Evolutionary conservation across 2,113 vertebrate species (phyloP), one percentile per base, ranked within the genome.

Genomic region (Hyperopisus bebe): DNA sequence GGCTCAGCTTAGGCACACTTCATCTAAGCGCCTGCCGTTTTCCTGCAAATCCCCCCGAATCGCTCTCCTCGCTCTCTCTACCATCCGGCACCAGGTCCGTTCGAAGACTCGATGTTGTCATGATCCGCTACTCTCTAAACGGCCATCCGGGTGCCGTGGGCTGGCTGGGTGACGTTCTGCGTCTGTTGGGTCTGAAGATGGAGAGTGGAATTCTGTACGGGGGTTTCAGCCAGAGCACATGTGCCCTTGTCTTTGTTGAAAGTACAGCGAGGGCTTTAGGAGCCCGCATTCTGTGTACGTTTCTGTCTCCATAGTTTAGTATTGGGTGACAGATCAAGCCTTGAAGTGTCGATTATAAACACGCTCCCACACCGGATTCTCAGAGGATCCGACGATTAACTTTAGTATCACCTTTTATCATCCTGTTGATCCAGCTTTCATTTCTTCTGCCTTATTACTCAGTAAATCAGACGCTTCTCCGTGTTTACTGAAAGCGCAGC

Each of bases 391-490:
- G 31, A 13, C 35, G 15, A 80, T 42, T 80, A 42, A 80, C 74
- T 80, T 80, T 80, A 5, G 35, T 17, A 17, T 42, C 35, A 1
- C 74, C 74, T 80, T 42, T 42, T 19, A 42, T 80, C 74, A 17
- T 8, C 31, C 15, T 19, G 5, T 42, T 42, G 17, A 42, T 80
- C 17, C 35, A 19, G 74, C 13, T 80, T 80, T 80, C 31, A 80
- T 80, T 80, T 42, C 74, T 80, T 80, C 74, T 42, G 74, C 74
- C 74, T 80, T 80, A 80, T 80, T 80, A 80, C 31, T 80, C 74
- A 3, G 74, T 42, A 42, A 80, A 80, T 80, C 35, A 80, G 74
- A 39, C 5, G 74, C 35, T 15, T 80, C 17, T 21, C 15, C 1
- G 74, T 42, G 35, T 80, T 80, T 80, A 89, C 17, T 4, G 9